Conservation (phyloP, 2,888 invertebrate genomes). For the Plebejus anna region DNA sequence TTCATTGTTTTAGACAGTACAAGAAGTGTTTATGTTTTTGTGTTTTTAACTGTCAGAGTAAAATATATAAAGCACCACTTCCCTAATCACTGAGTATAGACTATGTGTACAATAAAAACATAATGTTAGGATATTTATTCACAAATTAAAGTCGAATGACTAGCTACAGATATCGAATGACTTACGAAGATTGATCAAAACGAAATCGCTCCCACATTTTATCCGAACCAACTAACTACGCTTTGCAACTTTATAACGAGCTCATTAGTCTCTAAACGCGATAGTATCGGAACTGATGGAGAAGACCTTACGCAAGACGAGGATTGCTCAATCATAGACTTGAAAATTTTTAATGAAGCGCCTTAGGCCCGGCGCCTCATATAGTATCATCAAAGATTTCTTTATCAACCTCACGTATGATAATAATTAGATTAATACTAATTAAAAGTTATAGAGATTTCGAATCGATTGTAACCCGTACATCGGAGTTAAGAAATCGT, state of each 20-base stretch:
- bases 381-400: background rate
- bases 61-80: background rate
- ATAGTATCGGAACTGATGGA: constrained; percentile 41
- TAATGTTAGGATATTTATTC: too few relatives aligned
- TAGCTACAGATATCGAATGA: background rate
- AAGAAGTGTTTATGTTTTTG: background rate
- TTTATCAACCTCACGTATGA: background rate
- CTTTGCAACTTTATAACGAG: constrained; percentile 67
- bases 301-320: constrained; percentile 35
- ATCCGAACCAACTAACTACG: constrained; percentile 39
- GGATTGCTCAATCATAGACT: constrained; percentile 41
- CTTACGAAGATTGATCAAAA: background rate
- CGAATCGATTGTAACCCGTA: background rate
- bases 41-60: too few relatives aligned
- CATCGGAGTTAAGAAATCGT: background rate
- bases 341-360: constrained; percentile 46
- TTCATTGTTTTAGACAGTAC: background rate
- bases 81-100: background rate
- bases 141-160: background rate
- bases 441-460: background rate
- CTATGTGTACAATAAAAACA: background rate
- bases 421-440: constrained; percentile 18
- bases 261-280: constrained; percentile 57
- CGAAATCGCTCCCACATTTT: constrained; percentile 16
- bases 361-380: background rate